Evolutionary conservation across 2,888 invertebrate species (phyloP).

Genomic region (Bibio marci): DNA sequence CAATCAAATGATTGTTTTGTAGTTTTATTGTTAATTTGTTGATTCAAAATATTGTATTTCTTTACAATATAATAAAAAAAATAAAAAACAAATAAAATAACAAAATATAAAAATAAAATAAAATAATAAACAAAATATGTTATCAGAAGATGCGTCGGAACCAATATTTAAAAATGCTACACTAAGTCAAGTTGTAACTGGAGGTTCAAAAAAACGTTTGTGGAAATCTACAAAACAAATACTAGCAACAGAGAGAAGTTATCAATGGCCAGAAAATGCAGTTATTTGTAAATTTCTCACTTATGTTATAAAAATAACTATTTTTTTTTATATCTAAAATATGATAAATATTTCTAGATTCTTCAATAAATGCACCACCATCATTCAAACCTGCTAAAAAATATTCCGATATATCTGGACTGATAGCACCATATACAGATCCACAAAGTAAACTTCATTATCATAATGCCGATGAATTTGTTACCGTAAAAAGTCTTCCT

Average conservation of each 20-base stretch:
- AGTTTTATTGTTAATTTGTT: too few relatives aligned
- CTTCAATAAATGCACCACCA: slow-evolving; percentile 78
- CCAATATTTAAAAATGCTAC: slow-evolving; percentile 17
- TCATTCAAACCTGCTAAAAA: slow-evolving; percentile 83
- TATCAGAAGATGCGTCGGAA: too few relatives aligned
- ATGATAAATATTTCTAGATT: slow-evolving; percentile 43
- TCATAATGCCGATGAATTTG: slow-evolving; percentile 74
- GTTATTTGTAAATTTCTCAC: slow-evolving; percentile 48
- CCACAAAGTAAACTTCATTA: slow-evolving; percentile 78
- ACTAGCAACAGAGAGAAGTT: slow-evolving; percentile 54
- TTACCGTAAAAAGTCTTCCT: slow-evolving; percentile 67
- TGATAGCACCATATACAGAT: slow-evolving; percentile 76
- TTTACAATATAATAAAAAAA: too few relatives aligned
- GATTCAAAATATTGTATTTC: too few relatives aligned
- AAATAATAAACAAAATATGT: too few relatives aligned
- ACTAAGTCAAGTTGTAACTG: slow-evolving; percentile 12
- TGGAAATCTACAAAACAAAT: slow-evolving; percentile 87
- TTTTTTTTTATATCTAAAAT: too few relatives aligned
- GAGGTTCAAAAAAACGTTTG: slow-evolving; percentile 47
- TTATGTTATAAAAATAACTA: too few relatives aligned
- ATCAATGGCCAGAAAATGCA: slow-evolving; percentile 61
- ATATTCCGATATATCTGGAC: slow-evolving; percentile 82
- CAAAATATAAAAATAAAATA: too few relatives aligned
- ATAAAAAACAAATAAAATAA: too few relatives aligned
- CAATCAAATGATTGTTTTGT: too few relatives aligned